Conservation (phyloP, 2,113 vertebrate species). For the Rhadina sibilatrix region DNA sequence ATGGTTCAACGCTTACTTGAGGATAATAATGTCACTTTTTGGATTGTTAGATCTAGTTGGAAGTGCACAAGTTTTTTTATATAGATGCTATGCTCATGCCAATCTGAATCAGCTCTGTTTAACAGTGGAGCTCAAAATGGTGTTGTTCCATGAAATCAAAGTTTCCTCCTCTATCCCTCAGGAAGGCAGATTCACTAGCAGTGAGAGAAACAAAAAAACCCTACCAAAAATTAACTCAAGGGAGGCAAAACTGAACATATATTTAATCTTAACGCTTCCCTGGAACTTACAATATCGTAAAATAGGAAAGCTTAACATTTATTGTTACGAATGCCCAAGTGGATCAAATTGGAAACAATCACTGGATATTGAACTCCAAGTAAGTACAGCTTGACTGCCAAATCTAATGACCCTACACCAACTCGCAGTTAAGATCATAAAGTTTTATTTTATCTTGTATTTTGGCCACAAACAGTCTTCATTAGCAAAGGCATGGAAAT, state of each 20-base stretch:
- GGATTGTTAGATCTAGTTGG: neutral
- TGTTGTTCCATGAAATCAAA: neutral
- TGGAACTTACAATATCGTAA: constrained; percentile 37
- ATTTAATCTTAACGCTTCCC: neutral
- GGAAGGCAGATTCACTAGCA: neutral
- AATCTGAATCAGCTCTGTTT: neutral
- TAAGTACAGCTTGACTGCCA: constrained; percentile 22
- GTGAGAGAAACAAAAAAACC: neutral
- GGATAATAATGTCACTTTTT: neutral
- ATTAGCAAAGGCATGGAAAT: constrained; percentile 64
- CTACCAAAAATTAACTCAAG: neutral
- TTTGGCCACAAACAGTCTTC: constrained; percentile 69
- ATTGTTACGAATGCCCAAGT: neutral
- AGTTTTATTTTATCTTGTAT: constrained; percentile 67
- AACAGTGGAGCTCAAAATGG: neutral
- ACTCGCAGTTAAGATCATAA: constrained; percentile 67
- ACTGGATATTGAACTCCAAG: neutral
- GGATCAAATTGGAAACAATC: constrained; percentile 8
- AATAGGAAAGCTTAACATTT: constrained; percentile 29
- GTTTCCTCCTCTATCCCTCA: neutral
- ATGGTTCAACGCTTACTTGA: neutral
- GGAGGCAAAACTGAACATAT: neutral
- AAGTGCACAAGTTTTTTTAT: neutral
- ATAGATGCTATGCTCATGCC: neutral
- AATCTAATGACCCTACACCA: constrained; percentile 57